Percentiles rank a stretch among this genome's conserved stretches.
These are phyloP conservation scores for Synergus itoensis DNA, from an alignment of 2,888 invertebrate species.

Conservation along the genomic window DNA sequence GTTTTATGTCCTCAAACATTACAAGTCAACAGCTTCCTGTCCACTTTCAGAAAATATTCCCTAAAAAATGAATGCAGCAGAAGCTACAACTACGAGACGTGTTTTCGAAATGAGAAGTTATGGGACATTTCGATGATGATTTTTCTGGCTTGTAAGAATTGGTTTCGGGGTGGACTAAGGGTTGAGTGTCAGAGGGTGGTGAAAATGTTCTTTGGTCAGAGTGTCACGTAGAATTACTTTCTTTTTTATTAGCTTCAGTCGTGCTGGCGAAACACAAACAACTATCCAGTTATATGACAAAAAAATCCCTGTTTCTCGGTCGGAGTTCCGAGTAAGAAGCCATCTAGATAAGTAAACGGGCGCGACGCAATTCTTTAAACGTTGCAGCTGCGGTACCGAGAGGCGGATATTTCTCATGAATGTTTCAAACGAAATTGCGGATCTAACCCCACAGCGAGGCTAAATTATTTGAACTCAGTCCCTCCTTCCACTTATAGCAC, in stretches of 20 bases:
- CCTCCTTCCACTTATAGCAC: slow-evolving; percentile 42
- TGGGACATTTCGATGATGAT: slow-evolving; percentile 26
- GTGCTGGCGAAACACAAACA: slow-evolving; percentile 51
- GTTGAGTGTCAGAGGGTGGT: slow-evolving; percentile 18
- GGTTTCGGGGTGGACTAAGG: not conserved
- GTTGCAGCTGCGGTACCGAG: slow-evolving; percentile 66
- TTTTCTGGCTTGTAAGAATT: slow-evolving; percentile 9
- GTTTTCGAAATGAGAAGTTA: slow-evolving; percentile 30
- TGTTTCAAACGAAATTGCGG: slow-evolving; percentile 77
- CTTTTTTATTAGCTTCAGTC: slow-evolving; percentile 21
- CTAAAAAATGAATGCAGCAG: slow-evolving; percentile 9
- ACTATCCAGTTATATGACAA: slow-evolving; percentile 65
- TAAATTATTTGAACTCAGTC: slow-evolving; percentile 72
- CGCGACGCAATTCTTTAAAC: slow-evolving; percentile 74
- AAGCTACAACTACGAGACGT: slow-evolving; percentile 15
- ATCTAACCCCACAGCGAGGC: slow-evolving; percentile 74
- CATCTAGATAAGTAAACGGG: slow-evolving; percentile 70
- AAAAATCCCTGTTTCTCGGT: slow-evolving; percentile 62
- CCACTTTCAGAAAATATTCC: not conserved
- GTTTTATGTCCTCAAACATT: not conserved
- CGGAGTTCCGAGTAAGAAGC: slow-evolving; percentile 61
- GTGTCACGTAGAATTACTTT: slow-evolving; percentile 29
- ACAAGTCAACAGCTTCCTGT: not conserved
- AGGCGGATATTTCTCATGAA: slow-evolving; percentile 76
- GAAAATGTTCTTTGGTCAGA: slow-evolving; percentile 39